A percentile compares a stretch with the other conserved stretches of the same genome.
These are phyloP conservation scores for Mesoclemmys tuberculata DNA, from an alignment of 2,113 vertebrate species.

Conservation along the genomic window DNA sequence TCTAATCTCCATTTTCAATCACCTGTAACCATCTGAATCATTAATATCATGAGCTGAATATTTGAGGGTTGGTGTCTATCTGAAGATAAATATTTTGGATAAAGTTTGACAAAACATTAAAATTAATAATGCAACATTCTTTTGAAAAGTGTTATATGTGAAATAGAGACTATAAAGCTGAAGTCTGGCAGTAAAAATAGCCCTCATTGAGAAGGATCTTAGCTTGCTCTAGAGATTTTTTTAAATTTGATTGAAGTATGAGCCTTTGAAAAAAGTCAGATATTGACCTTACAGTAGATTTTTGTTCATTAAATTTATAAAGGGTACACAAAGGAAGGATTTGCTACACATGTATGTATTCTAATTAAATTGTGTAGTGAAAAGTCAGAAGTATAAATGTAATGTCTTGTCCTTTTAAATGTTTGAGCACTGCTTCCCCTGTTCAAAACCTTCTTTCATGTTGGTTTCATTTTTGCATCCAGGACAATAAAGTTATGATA, in stretches of 20 bases:
- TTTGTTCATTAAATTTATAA: background rate
- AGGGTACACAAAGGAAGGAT: background rate
- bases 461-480: background rate
- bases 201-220: background rate
- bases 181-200: background rate
- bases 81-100: background rate
- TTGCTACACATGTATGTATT: background rate
- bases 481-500: background rate
- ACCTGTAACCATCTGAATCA: background rate
- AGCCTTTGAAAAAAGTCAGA: background rate
- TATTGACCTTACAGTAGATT: background rate
- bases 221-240: background rate
- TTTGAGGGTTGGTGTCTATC: background rate
- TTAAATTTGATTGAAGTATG: background rate
- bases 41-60: background rate
- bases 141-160: background rate
- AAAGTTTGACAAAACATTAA: background rate
- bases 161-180: background rate
- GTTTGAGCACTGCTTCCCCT: background rate
- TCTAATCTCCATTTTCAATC: background rate
- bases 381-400: background rate
- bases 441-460: background rate
- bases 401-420: background rate
- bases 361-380: background rate
- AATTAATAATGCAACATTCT: background rate